A percentile compares a stretch with the other conserved stretches of the same genome.
phyloP scores from a whole-genome alignment of 2,113 vertebrate species.

The Misgurnus anguillicaudatus region DNA sequence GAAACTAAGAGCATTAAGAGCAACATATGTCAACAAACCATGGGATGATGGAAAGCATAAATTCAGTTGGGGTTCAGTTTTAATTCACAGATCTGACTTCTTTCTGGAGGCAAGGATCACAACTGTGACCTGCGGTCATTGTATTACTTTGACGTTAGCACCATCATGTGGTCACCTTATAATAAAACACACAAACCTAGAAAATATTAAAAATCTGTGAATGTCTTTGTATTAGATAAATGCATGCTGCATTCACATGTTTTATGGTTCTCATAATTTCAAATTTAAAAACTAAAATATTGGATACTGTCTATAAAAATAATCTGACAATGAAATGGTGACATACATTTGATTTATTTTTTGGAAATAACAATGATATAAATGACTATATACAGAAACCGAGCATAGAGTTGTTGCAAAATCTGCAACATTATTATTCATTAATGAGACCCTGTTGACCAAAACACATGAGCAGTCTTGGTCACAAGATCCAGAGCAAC shows the following conservation, averaged over 20 bases:
- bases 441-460: neutral
- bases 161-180: slow-evolving; percentile 33
- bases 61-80: slow-evolving; percentile 1
- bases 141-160: slow-evolving; percentile 27
- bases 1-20: too few species aligned
- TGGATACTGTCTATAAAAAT: too few species aligned
- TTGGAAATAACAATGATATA: neutral
- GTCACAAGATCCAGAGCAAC: slow-evolving; percentile 5
- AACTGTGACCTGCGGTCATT: neutral
- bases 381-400: slow-evolving; percentile 20
- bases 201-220: too few species aligned
- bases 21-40: neutral
- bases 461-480: neutral
- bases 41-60: neutral
- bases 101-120: slow-evolving; percentile 22
- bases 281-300: too few species aligned
- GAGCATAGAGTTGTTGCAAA: neutral
- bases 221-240: too few species aligned
- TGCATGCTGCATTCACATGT: too few species aligned
- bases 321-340: neutral
- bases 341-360: neutral
- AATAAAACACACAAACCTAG: too few species aligned
- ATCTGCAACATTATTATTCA: neutral
- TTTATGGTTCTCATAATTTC: too few species aligned
- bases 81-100: slow-evolving; percentile 2